Evolutionary conservation across 1,140 invertebrate species (phyloP).

Genomic region (Argopecten irradians): DNA sequence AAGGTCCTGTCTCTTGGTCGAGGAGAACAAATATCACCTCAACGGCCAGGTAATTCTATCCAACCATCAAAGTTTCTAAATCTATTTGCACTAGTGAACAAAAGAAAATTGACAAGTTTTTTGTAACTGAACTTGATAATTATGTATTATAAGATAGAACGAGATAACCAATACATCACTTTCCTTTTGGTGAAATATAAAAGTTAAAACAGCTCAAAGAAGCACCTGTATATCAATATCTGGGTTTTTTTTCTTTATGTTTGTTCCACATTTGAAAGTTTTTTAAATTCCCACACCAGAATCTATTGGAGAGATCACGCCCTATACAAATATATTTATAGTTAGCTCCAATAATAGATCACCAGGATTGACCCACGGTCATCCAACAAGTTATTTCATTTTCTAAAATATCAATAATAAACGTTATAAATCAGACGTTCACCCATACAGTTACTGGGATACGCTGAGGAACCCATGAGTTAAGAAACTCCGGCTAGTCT

Average conservation of each 20-base stretch:
- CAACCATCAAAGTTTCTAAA: slow-evolving; percentile 14
- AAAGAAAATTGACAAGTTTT: slow-evolving; percentile 6
- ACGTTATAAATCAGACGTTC: not conserved
- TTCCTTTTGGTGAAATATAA: not conserved
- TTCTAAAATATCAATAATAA: slow-evolving; percentile 24
- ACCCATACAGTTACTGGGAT: not conserved
- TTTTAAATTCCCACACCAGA: slow-evolving; percentile 16
- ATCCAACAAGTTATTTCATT: slow-evolving; percentile 12
- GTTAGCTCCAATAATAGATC: not conserved
- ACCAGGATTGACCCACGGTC: not conserved
- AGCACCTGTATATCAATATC: not conserved
- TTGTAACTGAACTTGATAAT: slow-evolving; percentile 18
- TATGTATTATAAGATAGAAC: not conserved
- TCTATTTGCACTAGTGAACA: not conserved
- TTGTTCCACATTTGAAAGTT: slow-evolving; percentile 10
- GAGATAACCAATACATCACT: not conserved
- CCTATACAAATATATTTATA: slow-evolving; percentile 23
- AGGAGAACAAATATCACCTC: not conserved
- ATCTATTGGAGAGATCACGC: not conserved
- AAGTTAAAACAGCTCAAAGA: not conserved
- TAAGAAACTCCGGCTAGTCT: not conserved
- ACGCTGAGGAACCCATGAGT: not conserved
- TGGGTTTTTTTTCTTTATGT: not conserved
- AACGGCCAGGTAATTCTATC: not conserved
- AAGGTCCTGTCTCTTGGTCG: not conserved